Percentiles rank a stretch among this genome's conserved stretches.
These are phyloP conservation scores for Hexactinellida sp. DNA, from an alignment of 37 sponge, comb jelly and placozoan species.

Conservation along the genomic window DNA sequence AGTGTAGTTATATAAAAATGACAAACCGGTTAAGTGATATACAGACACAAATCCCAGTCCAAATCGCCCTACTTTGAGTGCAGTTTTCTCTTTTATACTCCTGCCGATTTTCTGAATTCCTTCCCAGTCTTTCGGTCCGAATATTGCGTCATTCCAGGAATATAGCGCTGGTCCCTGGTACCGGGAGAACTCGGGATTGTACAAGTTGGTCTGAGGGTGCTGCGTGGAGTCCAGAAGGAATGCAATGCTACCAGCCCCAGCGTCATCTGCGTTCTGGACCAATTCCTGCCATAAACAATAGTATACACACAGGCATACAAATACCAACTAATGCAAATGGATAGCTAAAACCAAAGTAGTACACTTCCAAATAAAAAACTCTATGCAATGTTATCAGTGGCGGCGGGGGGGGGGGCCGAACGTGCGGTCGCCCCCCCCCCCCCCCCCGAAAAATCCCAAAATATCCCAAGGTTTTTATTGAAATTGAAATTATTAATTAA, in stretches of 20 bases:
- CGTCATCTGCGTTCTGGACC: constrained; percentile 86
- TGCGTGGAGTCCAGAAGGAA: constrained; percentile 58
- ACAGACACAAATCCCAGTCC: constrained; percentile 67
- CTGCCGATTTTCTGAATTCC: constrained; percentile 55
- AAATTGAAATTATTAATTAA: too few relatives aligned
- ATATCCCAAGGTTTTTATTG: too few relatives aligned
- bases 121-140: constrained; percentile 47
- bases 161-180: constrained; percentile 76
- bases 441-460: too few relatives aligned
- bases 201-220: not conserved
- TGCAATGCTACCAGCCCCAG: constrained; percentile 47
- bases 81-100: constrained; percentile 42
- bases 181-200: constrained; percentile 26
- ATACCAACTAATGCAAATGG: too few relatives aligned
- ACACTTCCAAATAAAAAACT: too few relatives aligned
- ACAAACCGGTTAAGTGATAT: constrained; percentile 47
- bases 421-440: too few relatives aligned
- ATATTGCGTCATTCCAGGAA: constrained; percentile 49
- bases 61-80: constrained; percentile 65
- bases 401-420: too few relatives aligned
- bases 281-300: constrained; percentile 52
- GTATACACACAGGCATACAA: too few relatives aligned
- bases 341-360: too few relatives aligned
- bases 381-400: too few relatives aligned
- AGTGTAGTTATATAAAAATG: too few relatives aligned